These are phyloP conservation scores for Zaprionus kolodkinae DNA, from an alignment of 1,140 invertebrate genomes.

Conservation along the genomic window DNA sequence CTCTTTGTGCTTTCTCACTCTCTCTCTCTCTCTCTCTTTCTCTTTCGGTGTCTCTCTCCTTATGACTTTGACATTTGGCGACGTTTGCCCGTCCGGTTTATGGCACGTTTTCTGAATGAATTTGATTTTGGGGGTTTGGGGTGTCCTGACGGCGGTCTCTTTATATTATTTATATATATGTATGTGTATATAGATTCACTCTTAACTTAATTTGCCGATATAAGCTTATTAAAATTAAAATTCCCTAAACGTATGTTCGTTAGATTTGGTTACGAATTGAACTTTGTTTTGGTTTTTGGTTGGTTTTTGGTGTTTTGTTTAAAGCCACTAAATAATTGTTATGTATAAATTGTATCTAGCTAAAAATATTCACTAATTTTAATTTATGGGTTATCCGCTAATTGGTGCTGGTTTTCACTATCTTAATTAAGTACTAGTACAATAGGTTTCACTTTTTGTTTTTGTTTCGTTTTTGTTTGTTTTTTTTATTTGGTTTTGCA, in stretches of 20 bases:
- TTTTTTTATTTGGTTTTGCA: slow-evolving; percentile 30
- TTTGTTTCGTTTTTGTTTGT: slow-evolving; percentile 17
- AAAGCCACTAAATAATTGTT: slow-evolving; percentile 74
- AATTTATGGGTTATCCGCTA: slow-evolving; percentile 66
- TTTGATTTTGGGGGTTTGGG: slow-evolving; percentile 51
- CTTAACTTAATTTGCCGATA: slow-evolving; percentile 49
- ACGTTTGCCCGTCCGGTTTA: slow-evolving; percentile 61
- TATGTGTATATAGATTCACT: slow-evolving; percentile 48
- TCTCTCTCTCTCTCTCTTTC: slow-evolving; percentile 12
- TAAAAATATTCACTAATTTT: slow-evolving; percentile 74
- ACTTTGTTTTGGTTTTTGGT: slow-evolving; percentile 64
- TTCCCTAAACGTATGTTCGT: slow-evolving; percentile 78
- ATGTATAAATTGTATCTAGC: slow-evolving; percentile 71
- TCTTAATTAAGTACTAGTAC: slow-evolving; percentile 30
- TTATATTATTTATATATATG: slow-evolving; percentile 59
- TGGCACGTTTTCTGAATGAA: slow-evolving; percentile 81
- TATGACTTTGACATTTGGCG: slow-evolving; percentile 77
- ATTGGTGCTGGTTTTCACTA: slow-evolving; percentile 76
- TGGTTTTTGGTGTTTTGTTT: slow-evolving; percentile 78
- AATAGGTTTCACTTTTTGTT: slow-evolving; percentile 7
- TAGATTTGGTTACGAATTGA: slow-evolving; percentile 65
- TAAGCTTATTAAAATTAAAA: slow-evolving; percentile 65
- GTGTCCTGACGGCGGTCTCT: slow-evolving; percentile 23
- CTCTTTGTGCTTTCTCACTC: background rate
- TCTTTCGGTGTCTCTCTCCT: slow-evolving; percentile 35